phyloP scores from a whole-genome alignment of 2,113 vertebrate species.

The Pterocles orientalis region DNA sequence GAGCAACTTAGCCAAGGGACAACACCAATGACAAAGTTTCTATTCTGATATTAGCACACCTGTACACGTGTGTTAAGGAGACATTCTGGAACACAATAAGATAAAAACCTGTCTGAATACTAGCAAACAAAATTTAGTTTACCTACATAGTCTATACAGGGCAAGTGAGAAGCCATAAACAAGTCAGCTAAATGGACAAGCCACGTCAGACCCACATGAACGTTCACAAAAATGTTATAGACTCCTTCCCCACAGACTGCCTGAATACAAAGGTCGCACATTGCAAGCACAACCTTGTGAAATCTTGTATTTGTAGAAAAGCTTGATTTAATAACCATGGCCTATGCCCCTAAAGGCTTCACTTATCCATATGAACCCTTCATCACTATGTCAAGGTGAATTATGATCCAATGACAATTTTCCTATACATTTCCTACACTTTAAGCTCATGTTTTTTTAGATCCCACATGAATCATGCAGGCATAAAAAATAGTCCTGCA shows the following conservation, averaged over 20 bases:
- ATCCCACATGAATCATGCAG: not conserved
- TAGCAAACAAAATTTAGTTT: not conserved
- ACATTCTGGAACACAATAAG: not conserved
- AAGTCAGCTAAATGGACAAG: not conserved
- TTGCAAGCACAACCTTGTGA: not conserved
- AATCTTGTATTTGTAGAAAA: slow-evolving; percentile 10
- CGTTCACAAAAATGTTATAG: not conserved
- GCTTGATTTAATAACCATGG: not conserved
- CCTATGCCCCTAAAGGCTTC: not conserved
- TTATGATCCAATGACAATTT: slow-evolving; percentile 5
- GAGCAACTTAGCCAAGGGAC: not conserved
- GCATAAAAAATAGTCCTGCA: not conserved
- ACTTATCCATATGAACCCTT: not conserved
- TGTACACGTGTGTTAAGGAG: not conserved
- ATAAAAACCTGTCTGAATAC: not conserved
- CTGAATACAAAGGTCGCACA: not conserved
- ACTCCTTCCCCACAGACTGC: not conserved
- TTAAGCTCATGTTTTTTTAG: not conserved
- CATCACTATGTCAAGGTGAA: not conserved
- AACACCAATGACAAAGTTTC: not conserved
- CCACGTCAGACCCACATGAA: not conserved
- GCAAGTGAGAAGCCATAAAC: not conserved
- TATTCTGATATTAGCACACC: not conserved
- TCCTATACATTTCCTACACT: not conserved
- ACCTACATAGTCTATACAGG: not conserved